Conservation (phyloP, 2,113 vertebrate species). For the Cyphomyrus discorhynchus region DNA sequence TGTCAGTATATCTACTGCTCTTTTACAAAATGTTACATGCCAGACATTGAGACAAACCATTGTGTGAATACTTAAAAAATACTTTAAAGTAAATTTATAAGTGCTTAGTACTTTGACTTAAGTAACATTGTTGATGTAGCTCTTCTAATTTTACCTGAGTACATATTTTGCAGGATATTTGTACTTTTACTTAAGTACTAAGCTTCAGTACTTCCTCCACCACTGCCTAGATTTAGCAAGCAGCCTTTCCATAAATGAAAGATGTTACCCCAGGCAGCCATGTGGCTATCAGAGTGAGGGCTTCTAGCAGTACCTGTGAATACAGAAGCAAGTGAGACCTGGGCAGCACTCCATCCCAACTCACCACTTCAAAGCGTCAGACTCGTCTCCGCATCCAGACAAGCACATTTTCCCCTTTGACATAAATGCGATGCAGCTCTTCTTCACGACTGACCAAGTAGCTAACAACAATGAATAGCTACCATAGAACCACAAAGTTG, state of each 20-base stretch:
- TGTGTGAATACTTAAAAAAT: too few species aligned
- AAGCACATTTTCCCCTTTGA: not conserved
- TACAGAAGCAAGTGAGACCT: constrained; percentile 30
- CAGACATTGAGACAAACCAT: too few species aligned
- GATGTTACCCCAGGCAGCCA: constrained; percentile 48
- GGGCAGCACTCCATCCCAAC: not conserved
- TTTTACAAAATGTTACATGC: too few species aligned
- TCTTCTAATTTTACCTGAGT: too few species aligned
- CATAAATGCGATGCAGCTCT: not conserved
- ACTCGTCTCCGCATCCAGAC: not conserved
- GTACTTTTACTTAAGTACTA: too few species aligned
- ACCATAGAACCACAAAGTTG: not conserved
- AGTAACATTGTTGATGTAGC: too few species aligned
- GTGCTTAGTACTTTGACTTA: too few species aligned
- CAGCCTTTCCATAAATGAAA: constrained; percentile 44
- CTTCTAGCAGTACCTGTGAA: constrained; percentile 35
- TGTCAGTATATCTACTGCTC: too few species aligned
- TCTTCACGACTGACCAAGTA: not conserved
- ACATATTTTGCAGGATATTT: too few species aligned
- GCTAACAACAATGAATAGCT: not conserved
- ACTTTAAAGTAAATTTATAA: too few species aligned
- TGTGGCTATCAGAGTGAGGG: constrained; percentile 25
- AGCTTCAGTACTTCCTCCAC: too few species aligned
- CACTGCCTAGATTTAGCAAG: constrained; percentile 26
- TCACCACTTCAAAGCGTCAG: not conserved